Base-by-base conservation (phyloP, 2,888 invertebrate species). In the Oscheius sp. region DNA sequence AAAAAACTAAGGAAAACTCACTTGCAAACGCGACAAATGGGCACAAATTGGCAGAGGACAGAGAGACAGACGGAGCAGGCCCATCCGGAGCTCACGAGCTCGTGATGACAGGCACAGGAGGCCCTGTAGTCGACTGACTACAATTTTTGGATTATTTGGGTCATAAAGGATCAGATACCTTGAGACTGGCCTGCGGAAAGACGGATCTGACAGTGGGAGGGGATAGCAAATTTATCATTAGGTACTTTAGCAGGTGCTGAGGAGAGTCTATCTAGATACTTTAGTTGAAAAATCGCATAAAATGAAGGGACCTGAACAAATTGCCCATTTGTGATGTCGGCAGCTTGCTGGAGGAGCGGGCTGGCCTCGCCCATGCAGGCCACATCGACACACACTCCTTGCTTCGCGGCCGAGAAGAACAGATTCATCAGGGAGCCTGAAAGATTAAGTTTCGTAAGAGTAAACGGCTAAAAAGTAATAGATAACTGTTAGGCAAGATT, bases 291-390 rank as follows among this genome's bases (percentile, higher is more conserved):
- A 13, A 11, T 21, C n/a, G 42, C 5, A 11, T 5, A 62, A 42
- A 42, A 42, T 5, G 42, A 29, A 47, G 48, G 3, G 10, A 73
- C 53, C 51, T 62, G 66, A 10, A 74, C 53, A 60, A 78, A 83
- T 13, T 78, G 63, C n/a, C 83, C 83, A 13, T 79, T 81, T 2
- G 83, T 83, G 42, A 83, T 83, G 51, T 83, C 83, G 4, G 83
- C 79, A 0, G 83, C 81, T 60, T 83, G 83, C 63, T 83, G 83
- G 3, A 83, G 74, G n/a, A 83, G 60, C 1, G 80, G 80, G 32
- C 80, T 77, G 2, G 76, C 75, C n/a, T 77, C 77, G 5, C 79
- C 80, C 53, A 82, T 58, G 11, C 78, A 78, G 1, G 79, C 72
- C 2, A 82, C 82, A 66, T 82, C 82, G 1, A 82, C 82, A 65